Evolutionary conservation across 2,113 vertebrate species (phyloP).

Genomic region (Erythrolamprus reginae): DNA sequence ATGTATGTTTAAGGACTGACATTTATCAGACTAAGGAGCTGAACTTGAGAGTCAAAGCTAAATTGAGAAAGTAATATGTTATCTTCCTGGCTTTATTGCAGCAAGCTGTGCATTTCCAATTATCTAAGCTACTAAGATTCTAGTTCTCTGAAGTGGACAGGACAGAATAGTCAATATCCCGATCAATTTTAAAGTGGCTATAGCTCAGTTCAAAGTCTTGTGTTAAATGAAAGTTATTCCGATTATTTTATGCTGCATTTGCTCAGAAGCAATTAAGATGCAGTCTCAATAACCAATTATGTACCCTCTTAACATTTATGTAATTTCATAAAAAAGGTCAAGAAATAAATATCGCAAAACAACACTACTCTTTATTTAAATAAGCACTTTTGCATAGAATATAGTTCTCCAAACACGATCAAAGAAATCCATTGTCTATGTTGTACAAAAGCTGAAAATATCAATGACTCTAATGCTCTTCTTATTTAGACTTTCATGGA

Average conservation of each 20-base stretch:
- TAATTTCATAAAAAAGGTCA: conserved; percentile 9
- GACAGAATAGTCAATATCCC: background rate
- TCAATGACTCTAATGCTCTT: background rate
- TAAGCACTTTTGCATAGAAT: background rate
- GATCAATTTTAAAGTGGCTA: background rate
- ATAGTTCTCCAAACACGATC: background rate
- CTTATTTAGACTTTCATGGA: background rate
- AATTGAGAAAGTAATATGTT: background rate
- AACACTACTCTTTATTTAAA: background rate
- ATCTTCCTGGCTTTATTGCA: background rate
- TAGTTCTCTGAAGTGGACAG: background rate
- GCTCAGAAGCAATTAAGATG: background rate
- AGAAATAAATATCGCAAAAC: background rate
- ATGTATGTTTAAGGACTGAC: background rate
- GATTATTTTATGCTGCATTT: background rate
- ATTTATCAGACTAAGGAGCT: background rate
- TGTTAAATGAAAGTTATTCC: background rate
- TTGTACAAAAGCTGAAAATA: background rate
- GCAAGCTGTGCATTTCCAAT: background rate
- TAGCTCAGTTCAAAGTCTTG: background rate
- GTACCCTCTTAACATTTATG: background rate
- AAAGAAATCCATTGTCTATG: background rate
- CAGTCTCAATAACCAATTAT: background rate
- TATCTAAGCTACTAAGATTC: background rate
- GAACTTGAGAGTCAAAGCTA: background rate